These are phyloP conservation scores for Muntiacus reevesi DNA, from an alignment of 2,113 vertebrate species.

Conservation along the genomic window DNA sequence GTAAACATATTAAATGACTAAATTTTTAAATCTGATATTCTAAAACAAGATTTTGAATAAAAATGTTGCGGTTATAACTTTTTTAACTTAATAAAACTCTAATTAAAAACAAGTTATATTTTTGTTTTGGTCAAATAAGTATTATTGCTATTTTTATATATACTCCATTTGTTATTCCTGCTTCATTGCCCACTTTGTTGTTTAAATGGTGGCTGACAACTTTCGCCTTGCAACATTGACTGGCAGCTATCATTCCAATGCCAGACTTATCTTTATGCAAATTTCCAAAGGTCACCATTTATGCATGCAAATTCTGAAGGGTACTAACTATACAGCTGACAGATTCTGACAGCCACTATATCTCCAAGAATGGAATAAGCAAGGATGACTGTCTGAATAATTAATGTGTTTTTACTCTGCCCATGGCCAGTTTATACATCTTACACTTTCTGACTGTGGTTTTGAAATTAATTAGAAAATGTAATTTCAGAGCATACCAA, in stretches of 20 bases:
- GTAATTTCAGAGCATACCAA: constrained; percentile 62
- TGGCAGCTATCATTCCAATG: constrained; percentile 59
- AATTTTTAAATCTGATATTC: neutral
- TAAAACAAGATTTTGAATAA: neutral
- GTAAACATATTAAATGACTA: neutral
- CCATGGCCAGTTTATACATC: constrained; percentile 72
- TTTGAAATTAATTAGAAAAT: constrained; percentile 80
- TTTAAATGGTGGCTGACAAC: fast-evolving
- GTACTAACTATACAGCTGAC: constrained; percentile 77
- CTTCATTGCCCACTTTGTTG: neutral
- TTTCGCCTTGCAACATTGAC: neutral
- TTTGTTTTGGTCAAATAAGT: neutral
- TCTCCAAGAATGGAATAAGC: constrained; percentile 75
- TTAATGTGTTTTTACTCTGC: constrained; percentile 76
- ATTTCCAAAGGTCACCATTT: constrained; percentile 78
- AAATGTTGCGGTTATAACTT: neutral
- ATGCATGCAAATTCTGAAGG: constrained; percentile 79
- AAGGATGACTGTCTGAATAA: constrained; percentile 76
- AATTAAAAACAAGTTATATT: neutral
- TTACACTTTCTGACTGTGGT: constrained; percentile 66
- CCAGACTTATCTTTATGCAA: constrained; percentile 57
- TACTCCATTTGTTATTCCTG: neutral
- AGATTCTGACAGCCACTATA: constrained; percentile 77
- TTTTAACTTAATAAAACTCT: neutral
- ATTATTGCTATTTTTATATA: neutral